A percentile compares a stretch with the other conserved stretches of the same genome.
Conservation (phyloP, 2,113 vertebrate species). For the Tragulus kanchil region DNA sequence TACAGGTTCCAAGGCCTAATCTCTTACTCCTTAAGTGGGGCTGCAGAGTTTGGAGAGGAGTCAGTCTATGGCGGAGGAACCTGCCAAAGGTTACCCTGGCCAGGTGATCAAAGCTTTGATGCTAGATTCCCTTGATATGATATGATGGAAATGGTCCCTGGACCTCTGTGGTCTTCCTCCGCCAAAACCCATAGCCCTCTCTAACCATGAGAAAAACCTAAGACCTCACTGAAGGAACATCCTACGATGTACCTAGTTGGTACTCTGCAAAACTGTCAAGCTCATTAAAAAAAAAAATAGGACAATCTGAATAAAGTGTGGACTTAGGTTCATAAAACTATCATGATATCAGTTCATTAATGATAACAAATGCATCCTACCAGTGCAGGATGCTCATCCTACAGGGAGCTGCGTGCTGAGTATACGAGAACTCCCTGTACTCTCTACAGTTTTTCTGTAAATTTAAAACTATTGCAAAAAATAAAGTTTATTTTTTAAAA, state of each 20-base stretch:
- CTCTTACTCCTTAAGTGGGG: neutral
- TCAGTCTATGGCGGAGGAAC: neutral
- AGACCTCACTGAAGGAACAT: neutral
- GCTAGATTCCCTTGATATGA: neutral
- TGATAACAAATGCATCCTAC: neutral
- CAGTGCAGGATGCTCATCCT: neutral
- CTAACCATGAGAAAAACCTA: neutral
- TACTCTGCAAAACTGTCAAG: neutral
- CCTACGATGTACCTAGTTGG: neutral
- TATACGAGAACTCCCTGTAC: neutral
- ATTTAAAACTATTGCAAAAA: conserved; percentile 34
- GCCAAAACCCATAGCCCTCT: neutral
- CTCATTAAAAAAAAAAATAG: neutral
- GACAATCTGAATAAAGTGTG: neutral
- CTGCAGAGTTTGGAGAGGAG: neutral
- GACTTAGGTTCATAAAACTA: neutral
- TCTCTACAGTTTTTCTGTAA: conserved; percentile 6
- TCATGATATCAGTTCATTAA: neutral
- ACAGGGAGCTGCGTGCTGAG: neutral
- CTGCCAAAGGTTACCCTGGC: neutral
- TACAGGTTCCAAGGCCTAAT: neutral
- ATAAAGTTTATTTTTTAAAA: neutral
- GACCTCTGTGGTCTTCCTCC: neutral
- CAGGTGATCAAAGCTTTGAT: neutral
- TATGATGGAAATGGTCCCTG: neutral